Evolutionary conservation across 2,797 vertebrate species (phyloP).

Genomic region (Hemibagrus guttatus): DNA sequence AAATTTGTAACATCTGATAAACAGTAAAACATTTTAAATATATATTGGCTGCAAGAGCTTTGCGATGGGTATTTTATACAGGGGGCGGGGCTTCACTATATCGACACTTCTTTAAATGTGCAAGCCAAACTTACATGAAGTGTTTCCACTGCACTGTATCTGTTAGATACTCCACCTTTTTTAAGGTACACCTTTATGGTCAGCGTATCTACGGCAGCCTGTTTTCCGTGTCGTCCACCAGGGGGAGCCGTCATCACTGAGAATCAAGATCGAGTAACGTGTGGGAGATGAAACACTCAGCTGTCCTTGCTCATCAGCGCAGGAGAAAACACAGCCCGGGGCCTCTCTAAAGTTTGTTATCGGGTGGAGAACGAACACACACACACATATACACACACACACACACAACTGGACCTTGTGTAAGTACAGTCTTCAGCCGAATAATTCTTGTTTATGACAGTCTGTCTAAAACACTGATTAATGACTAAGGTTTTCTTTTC

Average conservation of each 20-base stretch:
- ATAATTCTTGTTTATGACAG: slow-evolving; percentile 51
- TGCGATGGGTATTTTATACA: background rate
- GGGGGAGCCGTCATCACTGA: slow-evolving; percentile 33
- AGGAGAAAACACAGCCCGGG: slow-evolving; percentile 36
- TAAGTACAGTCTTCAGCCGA: slow-evolving; percentile 48
- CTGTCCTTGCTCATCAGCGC: slow-evolving; percentile 32
- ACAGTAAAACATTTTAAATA: background rate
- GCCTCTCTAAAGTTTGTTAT: slow-evolving; percentile 37
- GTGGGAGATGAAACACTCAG: slow-evolving; percentile 15
- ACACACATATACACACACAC: slow-evolving; percentile 13
- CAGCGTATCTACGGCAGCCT: background rate
- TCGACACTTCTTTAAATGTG: background rate
- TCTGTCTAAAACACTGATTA: slow-evolving; percentile 48
- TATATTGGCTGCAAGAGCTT: background rate
- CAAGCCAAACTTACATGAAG: background rate
- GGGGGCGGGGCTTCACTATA: too few relatives aligned
- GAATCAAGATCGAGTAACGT: background rate
- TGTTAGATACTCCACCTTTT: background rate
- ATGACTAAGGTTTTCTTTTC: slow-evolving; percentile 42
- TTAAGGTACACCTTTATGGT: background rate
- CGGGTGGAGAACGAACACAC: slow-evolving; percentile 20
- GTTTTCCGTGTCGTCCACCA: slow-evolving; percentile 11
- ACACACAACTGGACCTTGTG: slow-evolving; percentile 45
- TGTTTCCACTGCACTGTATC: background rate
- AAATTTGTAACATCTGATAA: background rate